Base-by-base conservation (phyloP, 2,113 vertebrate species). In the Riparia riparia region DNA sequence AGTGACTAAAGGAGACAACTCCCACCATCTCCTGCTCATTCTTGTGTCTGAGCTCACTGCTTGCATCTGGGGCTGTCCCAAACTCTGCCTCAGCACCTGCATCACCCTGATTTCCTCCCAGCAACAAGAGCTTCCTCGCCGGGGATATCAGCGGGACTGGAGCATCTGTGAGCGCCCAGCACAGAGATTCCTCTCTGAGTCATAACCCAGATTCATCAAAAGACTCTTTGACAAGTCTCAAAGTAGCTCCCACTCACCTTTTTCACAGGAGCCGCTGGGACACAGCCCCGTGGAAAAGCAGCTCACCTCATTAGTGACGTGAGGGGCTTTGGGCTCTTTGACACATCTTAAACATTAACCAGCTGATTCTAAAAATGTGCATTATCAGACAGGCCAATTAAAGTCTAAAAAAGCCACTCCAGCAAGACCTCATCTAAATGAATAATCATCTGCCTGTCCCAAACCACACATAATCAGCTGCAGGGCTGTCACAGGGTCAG, bases 181-280 rank as follows among this genome's bases (percentile, higher is more conserved):
- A 16, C n/a, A 37, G 69, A 82, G 65, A 91, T 45, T 91, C 93
- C 83, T 76, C 80, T 79, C 91, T 82, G 81, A 94, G 73, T 95
- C 89, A 95, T 64, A 91, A 72, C 78, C 86, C 65, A 91, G 44
- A 65, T 85, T 72, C 49, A 92, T 65, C 86, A 87, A 78, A 92
- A 84, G 89, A n/a, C 37, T 82, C 86, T 83, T 74, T 60, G 83
- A 76, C 10, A 89, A 51, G 53, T 86, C 92, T 78, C 61, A 82
- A 47, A 92, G 91, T 29, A 68, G 83, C 66, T 93, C 60, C 49
- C 61, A 11, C 60, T 83, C 28, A 11, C 31, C 51, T 78, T 41
- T 81, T 69, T 72, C 81, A 74, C 45, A 77, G 61, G 58, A 94
- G 66, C 58, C 90, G 83, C 80, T 60, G 51, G 42, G 57, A 89